Evolutionary conservation across 2,888 invertebrate species (phyloP).

Genomic region (Chouioia cunea): DNA sequence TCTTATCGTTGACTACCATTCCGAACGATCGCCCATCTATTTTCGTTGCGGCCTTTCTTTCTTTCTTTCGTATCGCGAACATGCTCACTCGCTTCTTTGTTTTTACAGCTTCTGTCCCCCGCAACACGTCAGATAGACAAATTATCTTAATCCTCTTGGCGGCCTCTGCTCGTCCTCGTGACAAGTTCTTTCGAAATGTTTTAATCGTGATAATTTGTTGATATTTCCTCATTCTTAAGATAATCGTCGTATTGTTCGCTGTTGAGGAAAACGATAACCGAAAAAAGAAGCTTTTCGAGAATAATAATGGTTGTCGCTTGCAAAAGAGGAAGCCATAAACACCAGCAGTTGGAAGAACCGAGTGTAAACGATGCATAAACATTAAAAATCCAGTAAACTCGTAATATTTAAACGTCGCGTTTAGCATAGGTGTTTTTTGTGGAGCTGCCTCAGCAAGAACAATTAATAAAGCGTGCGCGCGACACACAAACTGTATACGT

Average conservation of each 20-base stretch:
- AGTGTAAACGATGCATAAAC: no score
- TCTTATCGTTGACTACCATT: constrained; percentile 29
- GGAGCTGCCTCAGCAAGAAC: background rate
- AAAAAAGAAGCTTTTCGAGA: no score
- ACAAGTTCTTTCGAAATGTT: constrained; percentile 12
- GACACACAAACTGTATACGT: background rate
- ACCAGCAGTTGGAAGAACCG: no score
- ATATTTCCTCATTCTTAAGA: no score
- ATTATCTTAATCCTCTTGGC: constrained; percentile 36
- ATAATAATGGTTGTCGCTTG: no score
- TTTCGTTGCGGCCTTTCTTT: background rate
- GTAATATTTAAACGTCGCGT: no score
- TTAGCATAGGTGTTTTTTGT: no score
- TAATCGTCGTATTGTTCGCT: no score
- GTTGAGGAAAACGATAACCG: no score
- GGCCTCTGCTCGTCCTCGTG: background rate
- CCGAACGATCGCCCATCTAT: constrained; percentile 15
- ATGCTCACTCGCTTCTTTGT: constrained; percentile 16
- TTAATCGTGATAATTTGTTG: background rate
- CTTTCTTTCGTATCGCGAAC: background rate
- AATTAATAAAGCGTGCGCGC: constrained; percentile 19
- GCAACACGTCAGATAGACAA: constrained; percentile 5
- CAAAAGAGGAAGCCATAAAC: no score
- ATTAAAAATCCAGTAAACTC: no score
- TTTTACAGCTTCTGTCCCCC: constrained; percentile 8